A percentile compares a stretch with the other conserved stretches of the same genome.
These are phyloP conservation scores for Chouioia cunea DNA, from an alignment of 2,888 invertebrate genomes.

Conservation along the genomic window DNA sequence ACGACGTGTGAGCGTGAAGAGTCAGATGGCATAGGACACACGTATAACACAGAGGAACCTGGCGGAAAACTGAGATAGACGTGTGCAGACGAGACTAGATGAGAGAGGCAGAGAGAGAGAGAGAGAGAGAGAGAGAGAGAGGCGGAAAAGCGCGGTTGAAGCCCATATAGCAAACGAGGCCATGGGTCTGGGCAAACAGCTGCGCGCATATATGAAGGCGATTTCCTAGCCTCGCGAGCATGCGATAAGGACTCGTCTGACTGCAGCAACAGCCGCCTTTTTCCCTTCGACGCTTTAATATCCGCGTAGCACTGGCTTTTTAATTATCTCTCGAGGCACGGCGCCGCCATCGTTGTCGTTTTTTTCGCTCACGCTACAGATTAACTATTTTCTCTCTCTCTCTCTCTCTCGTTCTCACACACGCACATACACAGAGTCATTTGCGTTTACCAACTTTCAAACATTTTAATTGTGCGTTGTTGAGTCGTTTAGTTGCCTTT, in stretches of 20 bases:
- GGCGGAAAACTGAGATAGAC: no score
- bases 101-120: no score
- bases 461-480: slow-evolving; percentile 44
- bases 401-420: slow-evolving; percentile 9
- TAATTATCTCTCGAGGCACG: slow-evolving; percentile 60
- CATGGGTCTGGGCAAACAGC: slow-evolving; percentile 16
- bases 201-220: slow-evolving; percentile 37
- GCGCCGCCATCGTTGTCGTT: slow-evolving; percentile 9
- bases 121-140: background rate
- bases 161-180: no score
- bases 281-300: slow-evolving; percentile 50
- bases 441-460: slow-evolving; percentile 23
- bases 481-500: slow-evolving; percentile 34
- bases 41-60: no score
- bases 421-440: slow-evolving; percentile 4
- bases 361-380: slow-evolving; percentile 10
- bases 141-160: slow-evolving; percentile 7
- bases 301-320: slow-evolving; percentile 56
- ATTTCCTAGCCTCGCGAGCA: slow-evolving; percentile 37
- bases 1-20: background rate
- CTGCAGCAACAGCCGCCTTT: slow-evolving; percentile 6
- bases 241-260: slow-evolving; percentile 14
- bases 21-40: no score
- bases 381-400: background rate
- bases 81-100: no score